phyloP scores from a whole-genome alignment of 2,888 invertebrate genomes.

The Mantis religiosa region DNA sequence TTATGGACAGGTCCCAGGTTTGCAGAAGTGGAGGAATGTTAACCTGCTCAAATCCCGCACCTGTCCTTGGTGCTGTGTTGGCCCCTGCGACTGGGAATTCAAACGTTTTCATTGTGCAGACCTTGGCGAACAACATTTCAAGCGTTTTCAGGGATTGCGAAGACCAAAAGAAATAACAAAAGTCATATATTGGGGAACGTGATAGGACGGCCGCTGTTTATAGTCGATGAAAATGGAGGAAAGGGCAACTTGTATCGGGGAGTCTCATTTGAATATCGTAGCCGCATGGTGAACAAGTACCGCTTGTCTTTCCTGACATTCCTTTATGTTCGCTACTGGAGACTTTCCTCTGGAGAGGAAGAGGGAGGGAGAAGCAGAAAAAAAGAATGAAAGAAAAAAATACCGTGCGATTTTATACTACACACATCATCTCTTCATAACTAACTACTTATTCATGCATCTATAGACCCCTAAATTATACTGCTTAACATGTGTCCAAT shows the following conservation, averaged over 20 bases:
- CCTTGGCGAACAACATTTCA: neutral
- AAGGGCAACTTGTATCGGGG: neutral
- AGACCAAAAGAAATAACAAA: neutral
- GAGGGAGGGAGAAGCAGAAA: neutral
- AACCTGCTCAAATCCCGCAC: neutral
- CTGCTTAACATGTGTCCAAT: constrained; percentile 3
- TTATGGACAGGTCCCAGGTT: neutral
- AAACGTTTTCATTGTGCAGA: neutral
- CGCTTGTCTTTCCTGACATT: constrained; percentile 5
- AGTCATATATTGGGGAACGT: neutral
- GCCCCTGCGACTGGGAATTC: neutral
- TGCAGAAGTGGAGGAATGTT: neutral
- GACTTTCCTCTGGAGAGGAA: neutral
- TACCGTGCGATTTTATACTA: constrained; percentile 15
- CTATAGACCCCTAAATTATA: constrained; percentile 18
- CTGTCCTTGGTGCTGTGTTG: neutral
- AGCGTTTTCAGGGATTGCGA: neutral
- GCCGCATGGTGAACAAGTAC: constrained; percentile 8
- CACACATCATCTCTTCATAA: constrained; percentile 20
- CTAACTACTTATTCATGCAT: constrained; percentile 19
- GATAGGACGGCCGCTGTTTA: neutral
- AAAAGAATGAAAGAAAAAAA: neutral
- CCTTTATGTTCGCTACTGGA: constrained; percentile 18
- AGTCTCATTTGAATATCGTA: constrained; percentile 17
- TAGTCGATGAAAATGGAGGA: neutral